phyloP scores from a whole-genome alignment of 1,140 invertebrate genomes.

The Nephila pilipes region DNA sequence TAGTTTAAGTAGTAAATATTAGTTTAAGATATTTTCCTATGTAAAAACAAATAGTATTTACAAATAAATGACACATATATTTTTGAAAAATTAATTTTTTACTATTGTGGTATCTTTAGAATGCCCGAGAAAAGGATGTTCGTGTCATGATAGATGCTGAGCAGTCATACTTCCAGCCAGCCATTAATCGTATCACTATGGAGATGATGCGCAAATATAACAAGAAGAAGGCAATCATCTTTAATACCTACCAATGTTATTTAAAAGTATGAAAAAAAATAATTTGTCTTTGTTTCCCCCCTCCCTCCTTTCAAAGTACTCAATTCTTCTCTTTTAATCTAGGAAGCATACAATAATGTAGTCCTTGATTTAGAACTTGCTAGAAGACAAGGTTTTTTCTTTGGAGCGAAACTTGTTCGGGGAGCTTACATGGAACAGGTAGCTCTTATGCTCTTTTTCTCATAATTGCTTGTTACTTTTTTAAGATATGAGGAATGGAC shows the following conservation, averaged over 20 bases:
- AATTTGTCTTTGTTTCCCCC: background rate
- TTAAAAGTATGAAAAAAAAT: constrained; percentile 83
- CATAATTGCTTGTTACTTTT: background rate
- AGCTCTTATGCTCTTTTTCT: background rate
- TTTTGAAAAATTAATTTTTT: no score
- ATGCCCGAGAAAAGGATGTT: constrained; percentile 94
- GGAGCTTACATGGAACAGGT: constrained; percentile 99
- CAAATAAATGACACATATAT: no score
- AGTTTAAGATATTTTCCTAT: no score
- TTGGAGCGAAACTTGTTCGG: constrained; percentile 97
- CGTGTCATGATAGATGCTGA: constrained; percentile 99
- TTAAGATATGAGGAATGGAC: no score
- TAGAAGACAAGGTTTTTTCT: constrained; percentile 96
- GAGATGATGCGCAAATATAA: constrained; percentile 99
- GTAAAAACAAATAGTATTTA: no score
- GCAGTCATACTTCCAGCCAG: constrained; percentile 99
- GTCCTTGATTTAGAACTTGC: constrained; percentile 96
- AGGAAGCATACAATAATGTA: constrained; percentile 92
- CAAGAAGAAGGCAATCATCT: constrained; percentile 92
- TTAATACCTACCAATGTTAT: constrained; percentile 99
- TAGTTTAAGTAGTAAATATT: no score
- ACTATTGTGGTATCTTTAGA: constrained; percentile 82
- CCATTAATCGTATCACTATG: constrained; percentile 96
- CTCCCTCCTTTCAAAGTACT: background rate
- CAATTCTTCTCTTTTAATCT: constrained; percentile 73